A percentile compares a stretch with the other conserved stretches of the same genome.
Conservation (phyloP, 2,113 vertebrate genomes). For the Nettapus auritus region DNA sequence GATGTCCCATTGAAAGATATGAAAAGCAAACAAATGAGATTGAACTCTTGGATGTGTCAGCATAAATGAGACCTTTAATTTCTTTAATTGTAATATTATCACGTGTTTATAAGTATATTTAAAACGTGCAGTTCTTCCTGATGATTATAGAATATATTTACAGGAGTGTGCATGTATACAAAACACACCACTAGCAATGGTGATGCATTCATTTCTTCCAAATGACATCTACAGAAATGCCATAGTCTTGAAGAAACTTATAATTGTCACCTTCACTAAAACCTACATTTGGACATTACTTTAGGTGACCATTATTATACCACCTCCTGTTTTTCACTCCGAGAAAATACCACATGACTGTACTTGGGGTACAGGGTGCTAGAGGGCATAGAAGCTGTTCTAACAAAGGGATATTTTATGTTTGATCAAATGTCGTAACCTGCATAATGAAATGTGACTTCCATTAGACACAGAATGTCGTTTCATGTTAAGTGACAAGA, state of each 20-base stretch:
- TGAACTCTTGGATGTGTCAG: not conserved
- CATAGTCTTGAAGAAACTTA: not conserved
- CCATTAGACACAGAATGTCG: accelerated
- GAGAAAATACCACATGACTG: no score
- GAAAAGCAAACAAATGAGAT: not conserved
- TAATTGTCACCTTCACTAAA: not conserved
- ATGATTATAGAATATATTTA: not conserved
- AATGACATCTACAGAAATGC: not conserved
- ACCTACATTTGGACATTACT: not conserved
- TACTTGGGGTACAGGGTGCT: not conserved
- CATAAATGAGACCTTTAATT: not conserved
- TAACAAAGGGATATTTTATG: not conserved
- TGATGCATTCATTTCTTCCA: not conserved
- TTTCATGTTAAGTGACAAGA: not conserved
- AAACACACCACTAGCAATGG: not conserved
- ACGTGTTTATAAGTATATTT: not conserved
- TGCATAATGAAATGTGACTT: not conserved
- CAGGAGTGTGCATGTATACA: not conserved
- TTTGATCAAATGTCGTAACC: not conserved
- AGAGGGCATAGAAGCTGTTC: accelerated
- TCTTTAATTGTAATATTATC: not conserved
- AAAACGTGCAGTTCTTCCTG: no score
- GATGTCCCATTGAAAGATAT: not conserved
- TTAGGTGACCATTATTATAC: not conserved
- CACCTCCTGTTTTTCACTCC: not conserved